Percentiles rank a stretch among this genome's conserved stretches.
phyloP scores from a whole-genome alignment of 2,888 invertebrate species.

The Ormyrus pomaceus region DNA sequence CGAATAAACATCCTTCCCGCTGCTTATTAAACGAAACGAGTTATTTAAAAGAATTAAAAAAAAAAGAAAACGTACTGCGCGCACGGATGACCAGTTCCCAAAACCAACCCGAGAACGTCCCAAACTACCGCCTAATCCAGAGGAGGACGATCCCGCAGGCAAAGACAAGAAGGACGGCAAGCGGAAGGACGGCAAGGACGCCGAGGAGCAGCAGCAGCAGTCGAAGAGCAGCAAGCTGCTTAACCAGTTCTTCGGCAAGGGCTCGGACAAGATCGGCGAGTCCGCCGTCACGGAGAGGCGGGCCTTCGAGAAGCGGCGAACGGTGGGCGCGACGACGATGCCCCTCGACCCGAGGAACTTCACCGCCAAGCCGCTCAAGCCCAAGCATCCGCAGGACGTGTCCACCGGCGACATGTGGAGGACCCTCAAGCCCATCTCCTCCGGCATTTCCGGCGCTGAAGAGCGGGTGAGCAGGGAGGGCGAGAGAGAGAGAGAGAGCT shows the following conservation, averaged over 20 bases:
- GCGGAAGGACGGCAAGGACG: conserved; percentile 58
- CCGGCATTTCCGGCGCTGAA: conserved; percentile 79
- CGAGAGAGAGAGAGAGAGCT: too few species aligned
- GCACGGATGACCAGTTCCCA: background rate
- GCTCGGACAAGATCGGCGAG: conserved; percentile 77
- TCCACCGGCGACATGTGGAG: conserved; percentile 85
- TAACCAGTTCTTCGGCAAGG: conserved; percentile 77
- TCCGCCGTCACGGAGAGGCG: conserved; percentile 74
- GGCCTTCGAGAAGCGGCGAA: conserved; percentile 81
- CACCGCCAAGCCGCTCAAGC: conserved; percentile 79
- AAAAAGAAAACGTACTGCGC: background rate
- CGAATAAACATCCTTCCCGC: too few species aligned
- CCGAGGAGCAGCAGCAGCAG: conserved; percentile 65
- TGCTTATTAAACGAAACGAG: too few species aligned
- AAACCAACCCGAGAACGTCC: too few species aligned
- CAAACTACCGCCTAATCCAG: background rate
- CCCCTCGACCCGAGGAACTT: conserved; percentile 82
- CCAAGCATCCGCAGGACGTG: conserved; percentile 75
- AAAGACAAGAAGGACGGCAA: conserved; percentile 66
- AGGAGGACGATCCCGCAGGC: conserved; percentile 67
- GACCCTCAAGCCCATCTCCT: conserved; percentile 81
- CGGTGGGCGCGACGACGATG: conserved; percentile 83
- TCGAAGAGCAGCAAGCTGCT: conserved; percentile 73
- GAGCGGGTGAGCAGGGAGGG: conserved; percentile 74
- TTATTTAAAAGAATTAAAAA: too few species aligned